A percentile compares a stretch with the other conserved stretches of the same genome.
Evolutionary conservation across 2,888 invertebrate genomes (phyloP).

Genomic region (Spialia ferax): DNA sequence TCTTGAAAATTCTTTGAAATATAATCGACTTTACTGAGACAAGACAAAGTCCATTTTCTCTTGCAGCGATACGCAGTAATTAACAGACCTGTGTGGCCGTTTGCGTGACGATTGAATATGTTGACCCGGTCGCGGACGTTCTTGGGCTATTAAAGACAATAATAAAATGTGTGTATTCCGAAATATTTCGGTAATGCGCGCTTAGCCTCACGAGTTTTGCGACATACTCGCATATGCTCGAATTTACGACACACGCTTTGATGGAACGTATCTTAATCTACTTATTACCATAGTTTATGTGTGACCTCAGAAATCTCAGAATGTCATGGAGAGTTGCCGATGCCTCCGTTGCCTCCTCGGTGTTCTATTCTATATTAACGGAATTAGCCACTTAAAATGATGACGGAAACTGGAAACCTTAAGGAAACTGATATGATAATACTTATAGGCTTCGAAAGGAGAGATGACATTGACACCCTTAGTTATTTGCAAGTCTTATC

Average conservation of each 20-base stretch:
- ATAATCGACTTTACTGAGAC: neutral
- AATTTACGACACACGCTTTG: slow-evolving; percentile 19
- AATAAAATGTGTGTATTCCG: slow-evolving; percentile 37
- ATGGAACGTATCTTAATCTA: slow-evolving; percentile 20
- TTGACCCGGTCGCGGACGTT: slow-evolving; percentile 27
- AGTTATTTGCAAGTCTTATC: no score
- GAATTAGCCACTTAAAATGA: no score
- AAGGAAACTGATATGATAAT: no score
- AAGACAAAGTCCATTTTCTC: neutral
- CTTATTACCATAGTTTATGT: neutral
- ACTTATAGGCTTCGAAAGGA: no score
- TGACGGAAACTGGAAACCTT: no score
- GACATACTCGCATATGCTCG: slow-evolving; percentile 8
- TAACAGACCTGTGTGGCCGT: slow-evolving; percentile 10
- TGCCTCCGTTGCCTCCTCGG: no score
- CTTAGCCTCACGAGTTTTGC: slow-evolving; percentile 19
- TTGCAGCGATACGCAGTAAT: neutral
- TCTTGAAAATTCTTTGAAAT: neutral
- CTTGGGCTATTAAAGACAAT: slow-evolving; percentile 33
- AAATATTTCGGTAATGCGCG: slow-evolving; percentile 36
- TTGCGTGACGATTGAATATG: slow-evolving; percentile 26
- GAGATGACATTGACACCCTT: no score
- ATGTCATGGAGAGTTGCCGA: no score
- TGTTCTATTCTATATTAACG: no score
- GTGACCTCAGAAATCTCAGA: slow-evolving; percentile 5